phyloP scores from a whole-genome alignment of 2,888 invertebrate genomes.

The Hesperia comma region DNA sequence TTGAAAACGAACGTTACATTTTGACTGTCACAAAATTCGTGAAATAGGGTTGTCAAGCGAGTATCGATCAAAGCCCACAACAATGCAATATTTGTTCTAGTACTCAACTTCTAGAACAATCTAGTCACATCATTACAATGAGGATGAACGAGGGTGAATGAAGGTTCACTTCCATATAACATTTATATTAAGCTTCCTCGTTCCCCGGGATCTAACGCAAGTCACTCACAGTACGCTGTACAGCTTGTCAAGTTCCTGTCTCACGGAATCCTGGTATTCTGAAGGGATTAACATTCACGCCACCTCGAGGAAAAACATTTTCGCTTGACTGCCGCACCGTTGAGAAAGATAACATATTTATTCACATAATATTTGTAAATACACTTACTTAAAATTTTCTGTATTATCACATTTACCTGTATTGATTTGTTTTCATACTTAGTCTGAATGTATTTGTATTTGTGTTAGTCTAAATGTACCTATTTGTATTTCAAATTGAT shows the following conservation, averaged over 20 bases:
- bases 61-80: background rate
- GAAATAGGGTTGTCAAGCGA: no score
- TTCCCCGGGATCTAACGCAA: conserved; percentile 13
- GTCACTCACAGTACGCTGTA: conserved; percentile 15
- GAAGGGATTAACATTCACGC: conserved; percentile 19
- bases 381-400: no score
- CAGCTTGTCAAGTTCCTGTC: conserved; percentile 22
- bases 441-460: no score
- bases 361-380: conserved; percentile 6
- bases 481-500: no score
- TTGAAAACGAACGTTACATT: no score
- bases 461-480: no score
- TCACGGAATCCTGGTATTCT: conserved; percentile 6
- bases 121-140: background rate
- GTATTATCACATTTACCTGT: no score
- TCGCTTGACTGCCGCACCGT: background rate
- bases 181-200: background rate
- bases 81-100: background rate
- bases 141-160: background rate
- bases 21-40: no score
- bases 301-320: conserved; percentile 14
- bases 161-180: background rate
- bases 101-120: background rate
- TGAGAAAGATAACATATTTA: background rate
- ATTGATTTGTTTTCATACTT: no score